Evolutionary conservation across 2,888 invertebrate genomes (phyloP).

Genomic region (Pteria penguin): DNA sequence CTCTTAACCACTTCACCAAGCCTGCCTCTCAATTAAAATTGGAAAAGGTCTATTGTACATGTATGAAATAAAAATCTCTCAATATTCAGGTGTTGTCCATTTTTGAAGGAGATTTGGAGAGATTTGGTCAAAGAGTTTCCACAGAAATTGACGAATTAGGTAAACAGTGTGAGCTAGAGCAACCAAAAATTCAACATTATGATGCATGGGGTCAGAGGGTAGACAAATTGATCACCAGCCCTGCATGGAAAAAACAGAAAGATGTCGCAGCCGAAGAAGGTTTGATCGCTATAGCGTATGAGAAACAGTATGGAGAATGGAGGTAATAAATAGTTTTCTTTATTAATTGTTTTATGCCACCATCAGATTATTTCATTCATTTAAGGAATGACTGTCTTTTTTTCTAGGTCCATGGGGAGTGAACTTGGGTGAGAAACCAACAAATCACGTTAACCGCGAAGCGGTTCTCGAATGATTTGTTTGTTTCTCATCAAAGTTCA

Average conservation of each 20-base stretch:
- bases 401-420: too few species aligned
- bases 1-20: too few species aligned
- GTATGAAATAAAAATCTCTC: neutral
- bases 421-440: too few species aligned
- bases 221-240: conserved; percentile 81
- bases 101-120: conserved; percentile 79
- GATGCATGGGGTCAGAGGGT: conserved; percentile 82
- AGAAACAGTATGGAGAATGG: conserved; percentile 78
- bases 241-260: conserved; percentile 82
- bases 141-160: conserved; percentile 81
- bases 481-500: too few species aligned
- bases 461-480: too few species aligned
- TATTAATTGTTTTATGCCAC: too few species aligned
- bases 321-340: too few species aligned
- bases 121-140: conserved; percentile 82
- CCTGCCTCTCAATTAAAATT: too few species aligned
- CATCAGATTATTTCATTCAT: too few species aligned
- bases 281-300: conserved; percentile 82
- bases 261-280: conserved; percentile 83
- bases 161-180: conserved; percentile 81
- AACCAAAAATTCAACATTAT: conserved; percentile 81
- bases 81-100: neutral
- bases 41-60: neutral
- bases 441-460: too few species aligned
- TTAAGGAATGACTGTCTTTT: too few species aligned